Evolutionary conservation across 2,113 vertebrate species (phyloP).

Genomic region (Microtus pennsylvanicus): DNA sequence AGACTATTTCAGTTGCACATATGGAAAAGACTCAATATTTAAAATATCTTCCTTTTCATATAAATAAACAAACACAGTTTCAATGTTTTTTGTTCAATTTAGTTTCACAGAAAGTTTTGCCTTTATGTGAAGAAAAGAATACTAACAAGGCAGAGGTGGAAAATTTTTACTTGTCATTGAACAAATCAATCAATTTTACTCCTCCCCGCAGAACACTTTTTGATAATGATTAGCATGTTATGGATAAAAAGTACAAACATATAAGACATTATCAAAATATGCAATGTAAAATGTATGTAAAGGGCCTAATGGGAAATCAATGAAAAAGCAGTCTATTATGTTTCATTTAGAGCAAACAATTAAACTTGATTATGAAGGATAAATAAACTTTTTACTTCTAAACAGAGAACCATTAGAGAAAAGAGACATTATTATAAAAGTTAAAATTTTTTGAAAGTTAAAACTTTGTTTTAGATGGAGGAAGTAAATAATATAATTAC

Average conservation of each 20-base stretch:
- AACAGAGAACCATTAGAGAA: background rate
- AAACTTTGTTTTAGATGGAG: background rate
- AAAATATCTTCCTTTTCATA: background rate
- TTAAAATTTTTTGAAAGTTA: background rate
- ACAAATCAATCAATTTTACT: background rate
- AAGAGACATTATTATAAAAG: background rate
- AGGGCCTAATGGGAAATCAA: background rate
- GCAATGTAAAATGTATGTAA: conserved; percentile 32
- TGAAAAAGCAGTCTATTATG: background rate
- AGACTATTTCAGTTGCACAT: background rate
- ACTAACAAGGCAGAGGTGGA: background rate
- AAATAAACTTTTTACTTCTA: conserved; percentile 25
- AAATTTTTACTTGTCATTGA: background rate
- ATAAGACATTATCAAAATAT: background rate
- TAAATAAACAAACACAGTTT: conserved; percentile 19
- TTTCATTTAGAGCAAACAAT: conserved; percentile 28
- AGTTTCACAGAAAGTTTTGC: background rate
- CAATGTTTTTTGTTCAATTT: background rate
- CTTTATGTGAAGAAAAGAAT: background rate
- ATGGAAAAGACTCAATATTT: background rate
- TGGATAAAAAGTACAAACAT: background rate
- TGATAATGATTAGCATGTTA: conserved; percentile 39
- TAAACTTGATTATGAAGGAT: conserved; percentile 10
- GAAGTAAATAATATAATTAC: background rate
- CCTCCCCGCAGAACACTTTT: background rate